phyloP scores from a whole-genome alignment of 2,113 vertebrate species.

The Phalacrocorax brasilianus region DNA sequence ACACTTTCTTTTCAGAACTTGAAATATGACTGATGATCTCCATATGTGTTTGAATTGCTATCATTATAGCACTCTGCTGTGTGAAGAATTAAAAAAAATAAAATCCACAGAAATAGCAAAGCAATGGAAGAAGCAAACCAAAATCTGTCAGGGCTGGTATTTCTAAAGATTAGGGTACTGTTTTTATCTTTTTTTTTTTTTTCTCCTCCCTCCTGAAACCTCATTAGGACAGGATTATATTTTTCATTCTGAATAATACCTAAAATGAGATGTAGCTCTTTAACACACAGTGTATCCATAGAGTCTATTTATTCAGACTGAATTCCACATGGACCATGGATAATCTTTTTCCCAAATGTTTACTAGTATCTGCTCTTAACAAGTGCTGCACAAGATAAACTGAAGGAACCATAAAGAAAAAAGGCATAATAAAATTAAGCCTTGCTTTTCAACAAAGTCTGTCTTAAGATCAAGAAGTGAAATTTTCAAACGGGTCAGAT shows the following conservation, averaged over 20 bases:
- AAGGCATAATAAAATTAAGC: neutral
- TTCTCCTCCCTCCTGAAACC: neutral
- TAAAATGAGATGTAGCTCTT: neutral
- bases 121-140: neutral
- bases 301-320: slow-evolving; percentile 37
- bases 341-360: slow-evolving; percentile 29
- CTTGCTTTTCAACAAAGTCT: neutral
- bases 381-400: slow-evolving; percentile 15
- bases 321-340: neutral
- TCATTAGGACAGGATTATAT: neutral
- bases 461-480: neutral
- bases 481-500: neutral
- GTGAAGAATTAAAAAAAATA: neutral
- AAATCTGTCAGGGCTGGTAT: neutral
- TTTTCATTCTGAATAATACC: neutral
- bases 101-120: neutral
- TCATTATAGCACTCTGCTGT: neutral
- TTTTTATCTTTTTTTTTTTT: neutral
- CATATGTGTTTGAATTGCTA: neutral
- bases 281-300: neutral
- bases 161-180: neutral
- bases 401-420: neutral
- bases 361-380: slow-evolving; percentile 25
- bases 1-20: neutral
- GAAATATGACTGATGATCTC: neutral